Evolutionary conservation across 2,888 invertebrate genomes (phyloP).

Genomic region (Brenthis daphne): DNA sequence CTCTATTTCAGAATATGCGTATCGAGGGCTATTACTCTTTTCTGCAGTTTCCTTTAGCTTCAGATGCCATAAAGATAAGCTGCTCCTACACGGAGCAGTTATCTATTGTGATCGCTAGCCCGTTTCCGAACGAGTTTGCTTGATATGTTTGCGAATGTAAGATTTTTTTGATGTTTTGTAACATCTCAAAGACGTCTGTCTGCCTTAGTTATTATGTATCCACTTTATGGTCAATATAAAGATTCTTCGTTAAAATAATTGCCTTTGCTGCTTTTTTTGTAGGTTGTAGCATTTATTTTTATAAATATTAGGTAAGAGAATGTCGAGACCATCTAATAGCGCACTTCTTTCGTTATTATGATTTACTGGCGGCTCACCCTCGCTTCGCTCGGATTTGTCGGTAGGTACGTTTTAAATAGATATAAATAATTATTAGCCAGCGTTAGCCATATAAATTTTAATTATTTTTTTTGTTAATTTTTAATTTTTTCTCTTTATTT

Average conservation of each 20-base stretch:
- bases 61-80: slow-evolving; percentile 74
- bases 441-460: no score
- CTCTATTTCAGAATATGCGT: slow-evolving; percentile 69
- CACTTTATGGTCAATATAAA: slow-evolving; percentile 13
- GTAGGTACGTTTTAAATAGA: no score
- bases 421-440: no score
- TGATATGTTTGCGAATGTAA: slow-evolving; percentile 47
- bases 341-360: neutral
- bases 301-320: no score
- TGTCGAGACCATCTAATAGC: neutral
- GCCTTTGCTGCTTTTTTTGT: neutral
- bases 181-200: slow-evolving; percentile 25
- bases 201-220: slow-evolving; percentile 11
- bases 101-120: slow-evolving; percentile 66
- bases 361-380: no score
- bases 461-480: no score
- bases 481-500: no score
- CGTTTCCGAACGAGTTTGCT: slow-evolving; percentile 61
- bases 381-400: no score
- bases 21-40: slow-evolving; percentile 73
- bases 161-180: slow-evolving; percentile 16
- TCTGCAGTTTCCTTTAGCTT: slow-evolving; percentile 70
- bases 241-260: neutral
- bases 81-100: slow-evolving; percentile 55
- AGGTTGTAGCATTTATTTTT: no score